Evolutionary conservation across 2,113 vertebrate species (phyloP).

Genomic region (Lethenteron camtschaticum): DNA sequence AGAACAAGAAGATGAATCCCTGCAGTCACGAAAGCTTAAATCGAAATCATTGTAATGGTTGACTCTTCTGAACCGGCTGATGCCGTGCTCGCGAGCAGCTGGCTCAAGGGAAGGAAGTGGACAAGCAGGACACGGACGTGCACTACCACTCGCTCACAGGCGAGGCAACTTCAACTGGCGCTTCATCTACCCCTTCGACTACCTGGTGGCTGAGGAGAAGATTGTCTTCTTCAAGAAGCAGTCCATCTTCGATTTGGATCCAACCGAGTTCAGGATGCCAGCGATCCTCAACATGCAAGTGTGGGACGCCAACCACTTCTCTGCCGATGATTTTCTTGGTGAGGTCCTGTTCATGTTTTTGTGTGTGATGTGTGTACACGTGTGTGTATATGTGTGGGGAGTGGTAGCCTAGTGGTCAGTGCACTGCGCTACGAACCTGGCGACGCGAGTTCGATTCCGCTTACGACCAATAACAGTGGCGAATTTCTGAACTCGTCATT

Average conservation of each 20-base stretch:
- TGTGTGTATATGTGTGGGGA: too few relatives aligned
- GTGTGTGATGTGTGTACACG: too few relatives aligned
- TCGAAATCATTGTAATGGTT: too few relatives aligned
- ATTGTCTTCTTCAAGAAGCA: slow-evolving; percentile 61
- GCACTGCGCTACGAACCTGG: too few relatives aligned
- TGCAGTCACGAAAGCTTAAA: too few relatives aligned
- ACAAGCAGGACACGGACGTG: slow-evolving; percentile 81
- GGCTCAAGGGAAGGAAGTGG: slow-evolving; percentile 74
- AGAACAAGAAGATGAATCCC: too few relatives aligned
- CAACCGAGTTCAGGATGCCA: slow-evolving; percentile 64
- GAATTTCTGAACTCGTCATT: too few relatives aligned
- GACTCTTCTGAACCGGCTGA: too few relatives aligned
- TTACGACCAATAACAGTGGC: too few relatives aligned
- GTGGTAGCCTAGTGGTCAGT: too few relatives aligned
- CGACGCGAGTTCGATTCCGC: too few relatives aligned
- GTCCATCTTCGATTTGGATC: slow-evolving; percentile 70
- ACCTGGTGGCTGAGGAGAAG: slow-evolving; percentile 75
- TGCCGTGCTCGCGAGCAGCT: slow-evolving; percentile 22
- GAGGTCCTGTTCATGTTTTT: slow-evolving; percentile 10
- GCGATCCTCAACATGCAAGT: slow-evolving; percentile 63
- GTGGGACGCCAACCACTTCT: slow-evolving; percentile 89
- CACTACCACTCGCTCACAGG: slow-evolving; percentile 93
- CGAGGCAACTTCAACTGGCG: slow-evolving; percentile 98
- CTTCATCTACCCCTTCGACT: slow-evolving; percentile 71
- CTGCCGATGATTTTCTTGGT: slow-evolving; percentile 88